Percentiles rank a stretch among this genome's conserved stretches.
phyloP scores from a whole-genome alignment of 2,797 vertebrate genomes.

The Eidolon dupreanum region DNA sequence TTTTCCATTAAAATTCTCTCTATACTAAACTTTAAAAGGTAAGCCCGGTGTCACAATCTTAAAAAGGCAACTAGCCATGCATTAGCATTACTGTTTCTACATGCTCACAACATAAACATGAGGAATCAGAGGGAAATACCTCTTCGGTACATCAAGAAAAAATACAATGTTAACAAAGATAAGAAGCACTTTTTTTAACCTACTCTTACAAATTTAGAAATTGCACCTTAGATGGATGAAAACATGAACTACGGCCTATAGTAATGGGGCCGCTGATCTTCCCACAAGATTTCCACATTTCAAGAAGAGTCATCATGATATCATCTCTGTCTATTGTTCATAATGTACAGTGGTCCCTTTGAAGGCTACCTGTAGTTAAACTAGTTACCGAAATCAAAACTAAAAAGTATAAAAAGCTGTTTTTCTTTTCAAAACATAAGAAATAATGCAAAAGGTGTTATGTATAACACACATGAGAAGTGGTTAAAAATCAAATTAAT shows the following conservation, averaged over 20 bases:
- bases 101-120: slow-evolving; percentile 90
- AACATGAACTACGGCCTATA: slow-evolving; percentile 83
- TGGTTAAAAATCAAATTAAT: slow-evolving; percentile 88
- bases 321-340: slow-evolving; percentile 82
- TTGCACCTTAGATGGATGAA: slow-evolving; percentile 88
- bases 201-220: slow-evolving; percentile 91
- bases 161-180: slow-evolving; percentile 89
- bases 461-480: slow-evolving; percentile 86
- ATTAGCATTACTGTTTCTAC: slow-evolving; percentile 86
- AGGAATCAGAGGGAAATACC: slow-evolving; percentile 85
- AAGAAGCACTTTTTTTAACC: slow-evolving; percentile 89
- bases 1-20: slow-evolving; percentile 83
- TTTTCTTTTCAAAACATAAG: slow-evolving; percentile 87
- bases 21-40: slow-evolving; percentile 83
- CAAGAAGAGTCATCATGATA: slow-evolving; percentile 82
- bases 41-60: slow-evolving; percentile 84
- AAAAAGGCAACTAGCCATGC: slow-evolving; percentile 88
- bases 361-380: slow-evolving; percentile 90
- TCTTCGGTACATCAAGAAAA: slow-evolving; percentile 86
- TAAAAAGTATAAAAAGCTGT: slow-evolving; percentile 90
- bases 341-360: slow-evolving; percentile 89
- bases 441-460: slow-evolving; percentile 90
- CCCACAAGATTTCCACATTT: slow-evolving; percentile 84
- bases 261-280: slow-evolving; percentile 77
- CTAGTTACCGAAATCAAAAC: slow-evolving; percentile 88